phyloP scores from a whole-genome alignment of 2,888 invertebrate genomes.

The Hoplodrina blanda region DNA sequence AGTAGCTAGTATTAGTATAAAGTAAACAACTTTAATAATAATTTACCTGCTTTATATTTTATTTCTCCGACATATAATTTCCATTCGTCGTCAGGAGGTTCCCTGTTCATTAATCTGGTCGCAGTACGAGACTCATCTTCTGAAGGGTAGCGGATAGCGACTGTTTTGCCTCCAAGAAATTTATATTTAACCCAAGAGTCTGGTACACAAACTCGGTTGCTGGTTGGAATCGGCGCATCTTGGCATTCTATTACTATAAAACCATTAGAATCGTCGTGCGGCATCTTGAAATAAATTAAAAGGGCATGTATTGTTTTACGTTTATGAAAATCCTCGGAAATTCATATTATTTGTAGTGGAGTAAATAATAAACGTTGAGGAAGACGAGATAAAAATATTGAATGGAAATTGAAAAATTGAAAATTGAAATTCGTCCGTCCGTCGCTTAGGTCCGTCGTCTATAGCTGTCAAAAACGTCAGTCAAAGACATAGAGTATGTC shows the following conservation, averaged over 20 bases:
- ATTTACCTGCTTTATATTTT: conserved; percentile 29
- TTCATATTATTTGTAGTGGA: too few species aligned
- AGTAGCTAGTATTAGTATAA: too few species aligned
- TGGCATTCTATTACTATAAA: conserved; percentile 31
- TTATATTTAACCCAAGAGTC: conserved; percentile 22
- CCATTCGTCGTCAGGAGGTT: conserved; percentile 1
- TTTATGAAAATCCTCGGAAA: too few species aligned
- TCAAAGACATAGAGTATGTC: too few species aligned
- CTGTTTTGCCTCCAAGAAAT: neutral
- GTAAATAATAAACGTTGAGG: too few species aligned
- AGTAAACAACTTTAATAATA: too few species aligned
- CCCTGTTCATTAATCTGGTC: conserved; percentile 6
- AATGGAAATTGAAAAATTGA: too few species aligned
- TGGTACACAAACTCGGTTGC: conserved; percentile 31
- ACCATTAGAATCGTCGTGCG: neutral
- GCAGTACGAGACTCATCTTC: conserved; percentile 7
- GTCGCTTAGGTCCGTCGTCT: too few species aligned
- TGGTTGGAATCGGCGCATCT: conserved; percentile 15
- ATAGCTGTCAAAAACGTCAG: too few species aligned
- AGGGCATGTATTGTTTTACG: too few species aligned
- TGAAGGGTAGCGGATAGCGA: conserved; percentile 25
- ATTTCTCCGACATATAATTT: conserved; percentile 5
- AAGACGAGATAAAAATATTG: too few species aligned
- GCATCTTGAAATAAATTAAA: conserved; percentile 35
- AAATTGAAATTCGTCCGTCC: too few species aligned